A percentile compares a stretch with the other conserved stretches of the same genome.
phyloP scores from a whole-genome alignment of 1,140 invertebrate genomes.

The Aphidius gifuensis region DNA sequence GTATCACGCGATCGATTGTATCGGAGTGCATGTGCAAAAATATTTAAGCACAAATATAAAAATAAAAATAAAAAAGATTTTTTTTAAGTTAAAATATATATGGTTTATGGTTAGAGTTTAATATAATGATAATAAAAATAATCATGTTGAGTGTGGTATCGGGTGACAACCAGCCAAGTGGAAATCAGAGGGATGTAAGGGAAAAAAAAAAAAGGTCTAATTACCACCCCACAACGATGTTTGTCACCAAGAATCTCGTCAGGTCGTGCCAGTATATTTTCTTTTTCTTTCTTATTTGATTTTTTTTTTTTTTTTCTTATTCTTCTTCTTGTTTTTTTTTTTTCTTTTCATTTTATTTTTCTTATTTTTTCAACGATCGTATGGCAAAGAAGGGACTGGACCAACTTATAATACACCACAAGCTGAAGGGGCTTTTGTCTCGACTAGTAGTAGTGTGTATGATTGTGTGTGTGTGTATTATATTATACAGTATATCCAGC shows the following conservation, averaged over 20 bases:
- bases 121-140: no score
- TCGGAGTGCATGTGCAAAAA: no score
- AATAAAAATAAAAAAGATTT: no score
- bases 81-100: no score
- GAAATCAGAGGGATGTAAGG: no score
- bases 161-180: no score
- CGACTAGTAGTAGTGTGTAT: constrained; percentile 3
- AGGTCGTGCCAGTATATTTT: constrained; percentile 8
- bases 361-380: constrained; percentile 13
- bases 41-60: no score
- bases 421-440: constrained; percentile 20
- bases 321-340: constrained; percentile 5
- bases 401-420: constrained; percentile 21
- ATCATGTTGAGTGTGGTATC: no score
- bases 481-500: no score
- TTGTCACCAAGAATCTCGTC: constrained; percentile 28
- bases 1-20: no score
- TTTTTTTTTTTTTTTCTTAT: constrained; percentile 13
- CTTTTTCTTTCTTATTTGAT: not conserved
- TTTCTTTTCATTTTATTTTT: constrained; percentile 14
- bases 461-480: no score
- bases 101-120: no score
- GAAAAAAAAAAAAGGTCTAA: constrained; percentile 2
- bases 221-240: constrained; percentile 15
- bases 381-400: constrained; percentile 6